Evolutionary conservation across 2,797 vertebrate genomes (phyloP).

Genomic region (Xenops minutus): DNA sequence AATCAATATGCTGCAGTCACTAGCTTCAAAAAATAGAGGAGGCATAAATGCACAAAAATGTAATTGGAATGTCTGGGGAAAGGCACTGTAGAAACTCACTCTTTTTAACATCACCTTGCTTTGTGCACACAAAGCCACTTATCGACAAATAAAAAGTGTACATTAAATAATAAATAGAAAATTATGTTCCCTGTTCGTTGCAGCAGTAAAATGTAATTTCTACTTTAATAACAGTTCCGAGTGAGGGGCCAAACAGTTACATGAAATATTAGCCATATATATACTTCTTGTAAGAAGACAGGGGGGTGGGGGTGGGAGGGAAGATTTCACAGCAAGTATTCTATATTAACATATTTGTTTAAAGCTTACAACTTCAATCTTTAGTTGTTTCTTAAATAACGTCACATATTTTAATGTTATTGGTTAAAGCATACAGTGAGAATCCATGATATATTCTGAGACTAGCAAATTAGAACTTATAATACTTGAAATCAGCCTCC

Average conservation of each 20-base stretch:
- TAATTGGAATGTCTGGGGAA: neutral
- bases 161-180: neutral
- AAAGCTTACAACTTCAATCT: neutral
- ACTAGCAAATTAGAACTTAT: neutral
- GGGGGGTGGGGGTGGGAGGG: rapidly evolving
- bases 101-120: neutral
- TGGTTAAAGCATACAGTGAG: neutral
- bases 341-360: neutral
- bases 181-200: neutral
- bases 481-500: neutral
- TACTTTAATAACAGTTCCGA: neutral
- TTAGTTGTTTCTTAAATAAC: neutral
- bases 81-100: neutral
- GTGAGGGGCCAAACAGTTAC: rapidly evolving
- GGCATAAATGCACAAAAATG: neutral
- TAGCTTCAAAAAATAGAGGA: neutral
- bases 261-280: neutral
- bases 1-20: neutral
- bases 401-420: neutral
- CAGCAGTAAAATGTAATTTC: neutral
- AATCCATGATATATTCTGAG: neutral
- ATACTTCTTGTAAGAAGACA: neutral
- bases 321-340: neutral
- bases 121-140: neutral
- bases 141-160: neutral